Conservation (phyloP, 2,113 vertebrate genomes). For the Ceuthmochares aereus region DNA sequence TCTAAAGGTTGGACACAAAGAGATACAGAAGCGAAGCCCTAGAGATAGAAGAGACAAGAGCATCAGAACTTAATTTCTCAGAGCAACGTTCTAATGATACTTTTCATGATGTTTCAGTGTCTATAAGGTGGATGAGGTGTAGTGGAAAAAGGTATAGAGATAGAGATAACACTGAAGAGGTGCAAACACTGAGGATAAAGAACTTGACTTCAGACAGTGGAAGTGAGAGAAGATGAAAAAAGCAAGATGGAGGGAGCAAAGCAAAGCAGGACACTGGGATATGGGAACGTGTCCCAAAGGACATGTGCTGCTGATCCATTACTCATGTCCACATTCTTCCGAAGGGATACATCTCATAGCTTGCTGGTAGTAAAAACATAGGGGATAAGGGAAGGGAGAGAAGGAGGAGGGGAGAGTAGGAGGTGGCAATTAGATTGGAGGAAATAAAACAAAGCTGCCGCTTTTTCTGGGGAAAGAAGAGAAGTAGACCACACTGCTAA, state of each 20-base stretch:
- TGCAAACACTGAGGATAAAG: background rate
- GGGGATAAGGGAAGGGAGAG: background rate
- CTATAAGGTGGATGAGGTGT: background rate
- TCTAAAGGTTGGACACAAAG: constrained; percentile 1
- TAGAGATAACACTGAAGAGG: background rate
- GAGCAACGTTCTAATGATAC: background rate
- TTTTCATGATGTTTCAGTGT: background rate
- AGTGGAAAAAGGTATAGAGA: background rate
- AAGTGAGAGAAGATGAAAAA: background rate
- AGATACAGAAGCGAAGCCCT: background rate
- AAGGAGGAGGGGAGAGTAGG: background rate
- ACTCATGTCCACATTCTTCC: background rate
- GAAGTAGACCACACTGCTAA: background rate
- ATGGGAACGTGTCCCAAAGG: background rate
- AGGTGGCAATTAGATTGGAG: background rate
- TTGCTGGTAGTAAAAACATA: background rate
- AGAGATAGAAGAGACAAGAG: background rate
- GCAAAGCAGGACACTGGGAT: background rate
- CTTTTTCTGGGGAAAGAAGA: background rate
- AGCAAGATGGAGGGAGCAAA: background rate
- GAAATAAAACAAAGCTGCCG: background rate
- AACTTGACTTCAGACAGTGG: background rate
- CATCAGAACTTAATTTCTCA: background rate
- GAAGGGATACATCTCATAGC: background rate
- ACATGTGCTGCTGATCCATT: background rate